phyloP scores from a whole-genome alignment of 2,888 invertebrate species.

The Heterodera filipjevi region DNA sequence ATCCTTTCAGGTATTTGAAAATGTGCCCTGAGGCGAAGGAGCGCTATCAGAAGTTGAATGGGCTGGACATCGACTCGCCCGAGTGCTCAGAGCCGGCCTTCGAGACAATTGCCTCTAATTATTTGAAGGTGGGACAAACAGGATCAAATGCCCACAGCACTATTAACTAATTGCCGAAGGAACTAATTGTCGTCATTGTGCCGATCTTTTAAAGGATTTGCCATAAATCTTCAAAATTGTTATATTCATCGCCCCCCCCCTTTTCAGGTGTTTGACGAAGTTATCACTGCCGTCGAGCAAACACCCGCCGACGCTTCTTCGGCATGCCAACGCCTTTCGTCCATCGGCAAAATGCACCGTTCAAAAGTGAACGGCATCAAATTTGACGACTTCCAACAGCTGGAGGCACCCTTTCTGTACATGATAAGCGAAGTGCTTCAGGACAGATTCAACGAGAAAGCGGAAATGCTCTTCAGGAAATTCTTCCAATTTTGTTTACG shows the following conservation, averaged over 20 bases:
- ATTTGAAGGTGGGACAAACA: constrained; percentile 35
- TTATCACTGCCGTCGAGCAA: constrained; percentile 60
- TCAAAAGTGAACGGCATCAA: constrained; percentile 56
- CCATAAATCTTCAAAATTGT: constrained; percentile 19
- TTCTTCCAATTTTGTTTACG: constrained; percentile 65
- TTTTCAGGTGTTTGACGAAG: constrained; percentile 62
- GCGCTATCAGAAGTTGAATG: constrained; percentile 54
- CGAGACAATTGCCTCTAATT: constrained; percentile 50
- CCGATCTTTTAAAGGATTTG: too few species aligned
- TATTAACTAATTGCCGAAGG: too few species aligned
- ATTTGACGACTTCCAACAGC: constrained; percentile 61
- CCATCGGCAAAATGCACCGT: constrained; percentile 62
- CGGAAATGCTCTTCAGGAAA: constrained; percentile 64
- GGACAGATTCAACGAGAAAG: constrained; percentile 65
- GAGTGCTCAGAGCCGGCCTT: constrained; percentile 51
- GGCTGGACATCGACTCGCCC: constrained; percentile 41
- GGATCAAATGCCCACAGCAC: too few species aligned
- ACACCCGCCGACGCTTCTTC: constrained; percentile 58
- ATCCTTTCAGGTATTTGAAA: constrained; percentile 55
- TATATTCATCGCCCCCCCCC: neutral
- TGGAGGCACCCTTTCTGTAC: constrained; percentile 67
- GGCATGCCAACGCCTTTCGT: constrained; percentile 54
- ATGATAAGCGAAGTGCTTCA: constrained; percentile 48
- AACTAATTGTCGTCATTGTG: too few species aligned
- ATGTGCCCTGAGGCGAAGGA: constrained; percentile 51